Evolutionary conservation across 1,140 invertebrate genomes (phyloP), one percentile per base, ranked within the genome.

Genomic region (Cydia splendana): DNA sequence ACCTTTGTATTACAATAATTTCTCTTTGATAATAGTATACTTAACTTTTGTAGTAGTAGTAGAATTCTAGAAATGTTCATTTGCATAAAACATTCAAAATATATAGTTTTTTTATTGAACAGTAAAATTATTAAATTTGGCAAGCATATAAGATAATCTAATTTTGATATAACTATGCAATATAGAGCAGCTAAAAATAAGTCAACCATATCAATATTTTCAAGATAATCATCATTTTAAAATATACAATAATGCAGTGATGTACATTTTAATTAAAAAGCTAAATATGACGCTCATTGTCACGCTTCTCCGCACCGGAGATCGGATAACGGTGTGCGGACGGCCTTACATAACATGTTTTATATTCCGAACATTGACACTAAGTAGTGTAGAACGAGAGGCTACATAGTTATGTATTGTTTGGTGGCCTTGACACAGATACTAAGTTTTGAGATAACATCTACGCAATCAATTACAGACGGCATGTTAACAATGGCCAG

Each of bases 351-450:
- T 71, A 71, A 71, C 67, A 18, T 71, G 67, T 45, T 71, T 51
- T 74, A 74, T 51, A 48, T n/a, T 24, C 28, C 53, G 75, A 67
- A 73, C 77, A 76, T 81, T 78, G 77, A 78, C 80, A 78, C 74
- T 71, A 81, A 77, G 67, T 71, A 71, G 67, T 71, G 67, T 71
- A 71, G 67, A 81, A 84, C 74, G 80, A 81, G 81, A 85, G 82
- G 80, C 82, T 81, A 77, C 75, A 78, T 81, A 78, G 78, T 65
- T 80, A 79, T 79, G 84, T 87, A 88, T 88, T 88, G 87, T 89
- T 84, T 75, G 51, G 74, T 78, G 83, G 74, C 90, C 91, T 91
- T 93, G 89, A 88, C 91, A 91, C 77, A 76, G 84, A 89, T 91
- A 81, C 78, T 80, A 78, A 77, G 76, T 85, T 84, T 87, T 85